A percentile compares a stretch with the other conserved stretches of the same genome.
Conservation (phyloP, 2,797 vertebrate genomes). For the Siniperca scherzeri region DNA sequence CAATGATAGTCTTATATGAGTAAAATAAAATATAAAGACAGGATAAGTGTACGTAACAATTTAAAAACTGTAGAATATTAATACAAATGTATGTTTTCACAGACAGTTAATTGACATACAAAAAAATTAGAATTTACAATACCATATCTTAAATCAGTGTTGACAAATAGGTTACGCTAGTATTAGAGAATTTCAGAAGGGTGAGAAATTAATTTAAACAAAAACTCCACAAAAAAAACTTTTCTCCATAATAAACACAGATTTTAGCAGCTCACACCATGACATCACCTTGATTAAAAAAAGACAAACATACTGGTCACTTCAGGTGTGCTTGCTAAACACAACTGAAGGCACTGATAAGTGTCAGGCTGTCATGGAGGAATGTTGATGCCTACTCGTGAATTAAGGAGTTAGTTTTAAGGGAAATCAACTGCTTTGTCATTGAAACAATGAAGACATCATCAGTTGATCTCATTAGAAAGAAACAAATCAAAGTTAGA, state of each 20-base stretch:
- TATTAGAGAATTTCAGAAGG: conserved; percentile 43
- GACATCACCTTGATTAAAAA: conserved; percentile 20
- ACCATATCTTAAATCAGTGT: conserved; percentile 72
- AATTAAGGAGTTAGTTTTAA: conserved; percentile 38
- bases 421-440: conserved; percentile 58
- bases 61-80: conserved; percentile 88
- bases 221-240: conserved; percentile 46
- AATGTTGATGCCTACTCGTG: conserved; percentile 74
- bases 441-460: conserved; percentile 83
- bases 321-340: conserved; percentile 50
- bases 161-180: conserved; percentile 62
- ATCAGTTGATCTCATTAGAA: conserved; percentile 53
- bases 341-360: conserved; percentile 77
- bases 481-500: conserved; percentile 57
- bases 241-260: not conserved
- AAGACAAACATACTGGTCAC: conserved; percentile 43
- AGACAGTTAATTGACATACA: conserved; percentile 58
- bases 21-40: conserved; percentile 88
- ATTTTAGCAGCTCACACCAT: conserved; percentile 39
- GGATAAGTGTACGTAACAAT: conserved; percentile 77
- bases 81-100: conserved; percentile 77
- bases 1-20: conserved; percentile 96
- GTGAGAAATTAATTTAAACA: conserved; percentile 47
- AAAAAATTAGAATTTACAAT: conserved; percentile 63
- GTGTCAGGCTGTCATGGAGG: conserved; percentile 63